Percentiles rank a stretch among this genome's conserved stretches.
Evolutionary conservation across 2,113 vertebrate genomes (phyloP).

Genomic region (Thamnophis sirtalis): DNA sequence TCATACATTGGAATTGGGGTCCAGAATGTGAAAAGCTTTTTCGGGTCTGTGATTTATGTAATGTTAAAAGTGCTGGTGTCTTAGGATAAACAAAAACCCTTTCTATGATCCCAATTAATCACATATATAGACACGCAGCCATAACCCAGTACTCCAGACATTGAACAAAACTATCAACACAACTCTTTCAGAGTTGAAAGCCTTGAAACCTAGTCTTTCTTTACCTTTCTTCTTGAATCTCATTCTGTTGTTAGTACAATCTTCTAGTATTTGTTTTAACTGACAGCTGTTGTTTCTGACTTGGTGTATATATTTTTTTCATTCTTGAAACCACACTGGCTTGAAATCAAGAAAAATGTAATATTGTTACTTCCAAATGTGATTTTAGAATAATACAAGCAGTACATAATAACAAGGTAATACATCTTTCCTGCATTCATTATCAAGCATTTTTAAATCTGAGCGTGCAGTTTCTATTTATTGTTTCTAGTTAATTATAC

Average conservation of each 20-base stretch:
- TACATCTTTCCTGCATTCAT: neutral
- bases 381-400: neutral
- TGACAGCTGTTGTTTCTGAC: neutral
- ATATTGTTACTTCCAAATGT: neutral
- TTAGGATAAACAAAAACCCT: neutral
- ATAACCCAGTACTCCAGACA: neutral
- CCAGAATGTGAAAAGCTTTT: neutral
- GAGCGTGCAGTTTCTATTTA: neutral
- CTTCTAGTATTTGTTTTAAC: neutral
- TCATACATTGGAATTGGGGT: neutral
- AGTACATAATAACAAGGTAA: neutral
- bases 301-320: neutral
- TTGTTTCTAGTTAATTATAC: neutral
- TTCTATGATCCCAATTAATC: neutral
- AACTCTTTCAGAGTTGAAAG: neutral
- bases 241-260: neutral
- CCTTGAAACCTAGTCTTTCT: neutral
- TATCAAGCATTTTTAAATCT: neutral
- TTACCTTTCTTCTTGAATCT: neutral
- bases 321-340: neutral
- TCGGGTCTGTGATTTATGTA: neutral
- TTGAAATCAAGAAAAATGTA: neutral
- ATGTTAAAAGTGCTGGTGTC: neutral
- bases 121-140: neutral
- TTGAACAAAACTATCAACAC: neutral